Evolutionary conservation across 1,140 invertebrate species (phyloP), one percentile per base, ranked within the genome.

Genomic region (Drosophila pallidifrons): DNA sequence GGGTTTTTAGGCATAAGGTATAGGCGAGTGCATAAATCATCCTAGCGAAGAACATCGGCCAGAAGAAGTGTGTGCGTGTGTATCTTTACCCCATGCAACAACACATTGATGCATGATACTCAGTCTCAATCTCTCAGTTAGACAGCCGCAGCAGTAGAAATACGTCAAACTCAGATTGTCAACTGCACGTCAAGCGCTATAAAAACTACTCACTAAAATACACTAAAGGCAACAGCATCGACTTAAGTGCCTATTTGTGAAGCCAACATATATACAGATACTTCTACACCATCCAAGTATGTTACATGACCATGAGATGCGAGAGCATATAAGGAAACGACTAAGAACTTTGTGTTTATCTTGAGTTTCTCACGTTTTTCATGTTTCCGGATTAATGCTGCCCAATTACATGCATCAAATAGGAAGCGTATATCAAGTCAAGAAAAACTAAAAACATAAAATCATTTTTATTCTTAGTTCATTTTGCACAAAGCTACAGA

Each of bases 351-450:
- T 43, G 30, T 35, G 52, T 47, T 69, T 74, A 74, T 79, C 75
- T 85, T 70, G 55, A 74, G 69, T 79, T 91, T 92, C 91, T 92
- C 91, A 92, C 91, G 91, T 92, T 81, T 86, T 92, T 78, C 91
- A 81, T 92, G 91, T 92, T 91, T 90, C 77, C 76, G 80, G 75
- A 82, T 72, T 79, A 69, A 79, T 75, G 59, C 54, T 57, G 49
- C 63, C 51, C 75, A 75, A 68, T 77, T 73, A 67, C 75, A 74
- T 52, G 60, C 55, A 71, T 30, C 57, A 55, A 46, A 61, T 61
- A 74, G 41, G n/a, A 43, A 43, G 2, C 46, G 46, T 13, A 7
- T 20, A 20, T 43, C 5, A 7, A 67, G 30, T 38, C 20, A 13
- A 28, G 1, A 20, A 1, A 20, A n/a, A 57, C n/a, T 55, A 13